These are phyloP conservation scores for Monopis laevigella DNA, from an alignment of 2,888 invertebrate genomes.

Conservation along the genomic window DNA sequence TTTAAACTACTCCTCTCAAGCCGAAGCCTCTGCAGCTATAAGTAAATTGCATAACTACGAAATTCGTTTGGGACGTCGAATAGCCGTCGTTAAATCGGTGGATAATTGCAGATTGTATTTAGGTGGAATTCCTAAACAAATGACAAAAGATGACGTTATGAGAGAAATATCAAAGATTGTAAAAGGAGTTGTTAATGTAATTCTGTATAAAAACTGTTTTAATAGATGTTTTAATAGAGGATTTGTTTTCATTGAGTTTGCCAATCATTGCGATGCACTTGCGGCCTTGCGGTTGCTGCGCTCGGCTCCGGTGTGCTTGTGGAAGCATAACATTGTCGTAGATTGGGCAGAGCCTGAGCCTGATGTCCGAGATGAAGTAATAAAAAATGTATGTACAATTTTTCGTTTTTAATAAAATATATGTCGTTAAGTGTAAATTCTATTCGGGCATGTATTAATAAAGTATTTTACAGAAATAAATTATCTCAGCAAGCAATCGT, in stretches of 20 bases:
- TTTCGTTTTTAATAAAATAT: no score
- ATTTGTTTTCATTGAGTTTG: conserved; percentile 86
- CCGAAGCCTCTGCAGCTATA: conserved; percentile 73
- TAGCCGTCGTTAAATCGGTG: conserved; percentile 81
- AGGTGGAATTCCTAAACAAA: conserved; percentile 76
- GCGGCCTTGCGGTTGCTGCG: conserved; percentile 74
- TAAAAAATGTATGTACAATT: no score
- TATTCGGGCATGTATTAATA: no score
- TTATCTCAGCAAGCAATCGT: no score
- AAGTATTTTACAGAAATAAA: no score
- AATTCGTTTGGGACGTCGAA: conserved; percentile 69
- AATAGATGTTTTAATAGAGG: conserved; percentile 75
- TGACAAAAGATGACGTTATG: conserved; percentile 70
- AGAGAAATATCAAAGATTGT: conserved; percentile 70
- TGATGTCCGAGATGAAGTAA: background rate
- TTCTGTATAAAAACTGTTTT: conserved; percentile 69
- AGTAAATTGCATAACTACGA: conserved; percentile 72
- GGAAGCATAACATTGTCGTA: conserved; percentile 75
- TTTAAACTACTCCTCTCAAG: conserved; percentile 68
- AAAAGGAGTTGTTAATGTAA: conserved; percentile 74
- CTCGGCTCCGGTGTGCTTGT: conserved; percentile 70
- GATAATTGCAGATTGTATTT: conserved; percentile 86
- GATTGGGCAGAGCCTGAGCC: conserved; percentile 90
- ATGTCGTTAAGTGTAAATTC: no score
- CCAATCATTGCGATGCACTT: conserved; percentile 78